A percentile compares a stretch with the other conserved stretches of the same genome.
phyloP scores from a whole-genome alignment of 2,888 invertebrate genomes.

The Folsomia candida region DNA sequence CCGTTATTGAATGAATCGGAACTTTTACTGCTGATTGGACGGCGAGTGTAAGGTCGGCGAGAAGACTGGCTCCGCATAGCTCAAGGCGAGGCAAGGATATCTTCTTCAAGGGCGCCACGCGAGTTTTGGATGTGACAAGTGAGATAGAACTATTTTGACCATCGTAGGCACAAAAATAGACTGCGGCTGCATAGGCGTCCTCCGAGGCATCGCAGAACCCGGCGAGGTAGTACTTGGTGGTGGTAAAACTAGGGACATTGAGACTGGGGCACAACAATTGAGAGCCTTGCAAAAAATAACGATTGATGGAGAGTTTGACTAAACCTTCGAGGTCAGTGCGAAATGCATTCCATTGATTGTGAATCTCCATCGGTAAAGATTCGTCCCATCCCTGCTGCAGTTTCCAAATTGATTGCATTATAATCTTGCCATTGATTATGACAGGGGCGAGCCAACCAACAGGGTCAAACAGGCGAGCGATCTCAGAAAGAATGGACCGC shows the following conservation, averaged over 20 bases:
- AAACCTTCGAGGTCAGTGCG: neutral
- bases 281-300: neutral
- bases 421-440: neutral
- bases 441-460: neutral
- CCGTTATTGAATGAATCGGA: neutral
- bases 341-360: neutral
- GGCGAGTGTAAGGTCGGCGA: neutral
- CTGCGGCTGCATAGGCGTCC: neutral
- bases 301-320: neutral
- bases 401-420: neutral
- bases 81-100: neutral
- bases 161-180: neutral
- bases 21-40: neutral
- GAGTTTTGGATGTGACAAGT: neutral
- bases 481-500: neutral
- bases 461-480: neutral
- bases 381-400: neutral
- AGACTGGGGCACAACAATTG: no score
- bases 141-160: neutral
- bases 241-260: no score
- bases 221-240: neutral
- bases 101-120: neutral
- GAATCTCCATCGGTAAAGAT: neutral
- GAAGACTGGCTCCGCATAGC: neutral
- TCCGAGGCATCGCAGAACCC: neutral